Evolutionary conservation across 2,888 invertebrate genomes (phyloP).

Genomic region (Pachliopta kotzebuea): DNA sequence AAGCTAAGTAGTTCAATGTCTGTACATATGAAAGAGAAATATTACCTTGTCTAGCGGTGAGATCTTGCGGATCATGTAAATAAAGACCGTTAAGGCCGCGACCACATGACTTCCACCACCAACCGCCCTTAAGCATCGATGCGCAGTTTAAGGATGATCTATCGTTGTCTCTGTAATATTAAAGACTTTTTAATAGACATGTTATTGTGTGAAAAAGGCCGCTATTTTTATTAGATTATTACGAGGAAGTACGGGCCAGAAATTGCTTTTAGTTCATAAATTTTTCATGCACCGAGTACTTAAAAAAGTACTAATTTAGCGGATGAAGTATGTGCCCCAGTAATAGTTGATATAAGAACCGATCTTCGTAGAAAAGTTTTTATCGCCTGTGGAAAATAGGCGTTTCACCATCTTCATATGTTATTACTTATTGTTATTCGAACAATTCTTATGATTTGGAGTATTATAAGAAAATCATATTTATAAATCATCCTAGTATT

Average conservation of each 20-base stretch:
- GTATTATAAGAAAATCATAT: not conserved
- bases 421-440: too few relatives aligned
- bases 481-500: not conserved
- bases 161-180: constrained; percentile 89
- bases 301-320: not conserved
- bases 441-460: not conserved
- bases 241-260: too few relatives aligned
- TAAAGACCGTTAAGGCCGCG: constrained; percentile 94
- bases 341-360: too few relatives aligned
- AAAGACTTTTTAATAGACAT: not conserved
- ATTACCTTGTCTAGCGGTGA: constrained; percentile 92
- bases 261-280: too few relatives aligned
- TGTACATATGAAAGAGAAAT: too few relatives aligned
- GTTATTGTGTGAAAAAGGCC: not conserved
- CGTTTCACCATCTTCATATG: too few relatives aligned
- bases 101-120: constrained; percentile 98
- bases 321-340: not conserved
- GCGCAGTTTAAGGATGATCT: constrained; percentile 94
- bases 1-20: too few relatives aligned
- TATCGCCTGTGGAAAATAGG: too few relatives aligned
- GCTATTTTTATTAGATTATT: not conserved
- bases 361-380: too few relatives aligned
- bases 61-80: constrained; percentile 93
- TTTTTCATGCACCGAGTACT: not conserved
- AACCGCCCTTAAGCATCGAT: constrained; percentile 95